Evolutionary conservation across 1,140 invertebrate genomes (phyloP), one percentile per base, ranked within the genome.

Genomic region (Ridgeia piscesae): DNA sequence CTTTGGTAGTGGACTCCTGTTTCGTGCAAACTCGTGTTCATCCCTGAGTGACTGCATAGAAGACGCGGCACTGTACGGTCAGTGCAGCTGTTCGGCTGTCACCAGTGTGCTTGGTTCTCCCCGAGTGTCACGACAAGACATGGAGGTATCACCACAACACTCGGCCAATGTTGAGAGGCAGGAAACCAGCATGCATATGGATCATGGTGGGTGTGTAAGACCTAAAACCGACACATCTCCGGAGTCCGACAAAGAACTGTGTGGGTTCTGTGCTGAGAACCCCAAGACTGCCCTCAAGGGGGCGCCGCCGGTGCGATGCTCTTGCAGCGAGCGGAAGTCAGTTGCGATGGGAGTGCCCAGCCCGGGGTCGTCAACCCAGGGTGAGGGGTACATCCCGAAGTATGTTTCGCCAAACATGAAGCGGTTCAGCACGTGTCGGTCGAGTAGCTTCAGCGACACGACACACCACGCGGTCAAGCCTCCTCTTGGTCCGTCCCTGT

Each of bases 401-500:
- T 77, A 77, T 31, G 58, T 77, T 9, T 21, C 58, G 27, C 17
- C 58, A 21, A 77, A 77, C 58, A 77, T 77, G 58, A 77, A 77
- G 17, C 58, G 58, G 27, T 77, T 77, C 58, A 77, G 27, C 58
- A 31, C 58, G 58, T 14, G 11, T 90, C 34, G 89, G 35, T 42
- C 89, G 35, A 42, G 89, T 33, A 90, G 89, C n/a, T 90, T 90
- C 35, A 34, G 35, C 35, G 89, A 42, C 14, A 27, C 89, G 34
- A 90, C 89, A 90, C 89, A 90, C 27, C 35, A 90, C n/a, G 34
- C 89, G 14, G 89, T 90, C 89, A 90, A 90, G 21, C 33, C 2
- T 35, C 89, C 89, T n/a, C 8, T 34, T n/a, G 33, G n/a, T 90
- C 17, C 89, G 21, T 35, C 35, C 4, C 89, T 35, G 89, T 90